phyloP scores from a whole-genome alignment of 2,113 vertebrate species.

The Reinhardtius hippoglossoides region DNA sequence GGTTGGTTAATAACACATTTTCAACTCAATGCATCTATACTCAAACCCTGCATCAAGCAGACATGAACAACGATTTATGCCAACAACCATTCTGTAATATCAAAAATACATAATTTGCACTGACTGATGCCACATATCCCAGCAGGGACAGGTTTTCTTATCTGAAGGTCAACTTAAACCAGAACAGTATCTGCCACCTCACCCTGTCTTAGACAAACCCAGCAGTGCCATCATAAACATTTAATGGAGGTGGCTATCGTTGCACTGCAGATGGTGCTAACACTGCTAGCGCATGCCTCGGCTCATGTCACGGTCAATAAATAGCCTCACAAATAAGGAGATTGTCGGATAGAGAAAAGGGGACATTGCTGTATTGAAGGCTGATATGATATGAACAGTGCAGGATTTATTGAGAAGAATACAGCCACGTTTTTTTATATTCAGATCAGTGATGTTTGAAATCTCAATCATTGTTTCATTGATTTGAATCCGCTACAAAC shows the following conservation, averaged over 20 bases:
- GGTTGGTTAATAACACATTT: neutral
- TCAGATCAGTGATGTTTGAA: neutral
- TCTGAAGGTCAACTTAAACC: conserved; percentile 70
- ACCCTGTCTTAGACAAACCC: conserved; percentile 46
- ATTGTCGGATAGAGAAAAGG: conserved; percentile 43
- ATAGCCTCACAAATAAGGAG: conserved; percentile 59
- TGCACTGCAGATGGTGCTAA: conserved; percentile 76
- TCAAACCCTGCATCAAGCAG: conserved; percentile 1
- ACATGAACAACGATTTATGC: neutral
- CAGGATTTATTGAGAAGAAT: neutral
- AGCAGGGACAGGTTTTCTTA: conserved; percentile 54
- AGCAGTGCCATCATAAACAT: conserved; percentile 63
- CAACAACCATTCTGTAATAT: conserved; percentile 16
- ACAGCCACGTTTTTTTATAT: neutral
- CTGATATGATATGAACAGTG: conserved; percentile 13
- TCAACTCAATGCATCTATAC: conserved; percentile 1
- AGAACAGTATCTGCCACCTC: conserved; percentile 57
- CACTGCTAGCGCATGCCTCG: conserved; percentile 36
- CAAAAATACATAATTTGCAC: conserved; percentile 21
- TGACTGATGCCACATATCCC: conserved; percentile 29
- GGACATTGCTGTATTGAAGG: conserved; percentile 34
- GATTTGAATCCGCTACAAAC: neutral
- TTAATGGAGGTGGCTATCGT: conserved; percentile 75
- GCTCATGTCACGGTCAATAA: conserved; percentile 65
- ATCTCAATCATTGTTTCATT: neutral